Conservation (phyloP, 92 coral and sea anemone species). For the Pocillopora grandis region DNA sequence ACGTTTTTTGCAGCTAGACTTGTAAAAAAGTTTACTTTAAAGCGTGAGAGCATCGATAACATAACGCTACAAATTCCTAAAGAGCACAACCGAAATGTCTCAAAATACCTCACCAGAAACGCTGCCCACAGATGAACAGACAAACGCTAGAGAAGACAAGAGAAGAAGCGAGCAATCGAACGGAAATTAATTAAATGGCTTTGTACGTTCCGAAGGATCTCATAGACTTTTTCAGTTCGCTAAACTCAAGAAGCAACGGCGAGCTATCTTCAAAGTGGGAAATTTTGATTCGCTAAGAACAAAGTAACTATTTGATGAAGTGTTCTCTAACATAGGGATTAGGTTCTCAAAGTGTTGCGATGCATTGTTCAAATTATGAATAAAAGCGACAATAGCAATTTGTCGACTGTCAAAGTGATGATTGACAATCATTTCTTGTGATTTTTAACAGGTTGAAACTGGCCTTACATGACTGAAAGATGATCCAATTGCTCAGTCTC, state of each 20-base stretch:
- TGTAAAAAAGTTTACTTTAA: too few species aligned
- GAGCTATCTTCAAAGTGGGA: background rate
- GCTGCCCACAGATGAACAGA: background rate
- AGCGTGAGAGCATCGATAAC: too few species aligned
- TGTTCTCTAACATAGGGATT: background rate
- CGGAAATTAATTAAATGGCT: slow-evolving; percentile 28
- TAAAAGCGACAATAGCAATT: slow-evolving; percentile 13
- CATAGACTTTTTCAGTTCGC: background rate
- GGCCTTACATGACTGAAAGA: background rate
- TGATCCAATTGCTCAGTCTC: too few species aligned
- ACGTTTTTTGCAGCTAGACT: too few species aligned
- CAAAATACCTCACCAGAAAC: background rate
- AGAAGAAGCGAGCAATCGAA: background rate
- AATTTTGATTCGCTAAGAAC: background rate
- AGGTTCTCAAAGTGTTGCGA: slow-evolving; percentile 33
- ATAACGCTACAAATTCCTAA: background rate
- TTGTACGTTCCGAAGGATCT: background rate
- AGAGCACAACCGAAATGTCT: background rate
- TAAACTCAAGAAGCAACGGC: background rate
- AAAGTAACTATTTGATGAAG: background rate
- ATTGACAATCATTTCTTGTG: slow-evolving; percentile 1
- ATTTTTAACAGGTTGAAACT: background rate
- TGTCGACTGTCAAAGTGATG: slow-evolving; percentile 24
- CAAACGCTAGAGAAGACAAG: too few species aligned
- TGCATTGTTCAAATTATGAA: background rate